Conservation (phyloP, 1,140 invertebrate species). For the Aradophagus sp. region DNA sequence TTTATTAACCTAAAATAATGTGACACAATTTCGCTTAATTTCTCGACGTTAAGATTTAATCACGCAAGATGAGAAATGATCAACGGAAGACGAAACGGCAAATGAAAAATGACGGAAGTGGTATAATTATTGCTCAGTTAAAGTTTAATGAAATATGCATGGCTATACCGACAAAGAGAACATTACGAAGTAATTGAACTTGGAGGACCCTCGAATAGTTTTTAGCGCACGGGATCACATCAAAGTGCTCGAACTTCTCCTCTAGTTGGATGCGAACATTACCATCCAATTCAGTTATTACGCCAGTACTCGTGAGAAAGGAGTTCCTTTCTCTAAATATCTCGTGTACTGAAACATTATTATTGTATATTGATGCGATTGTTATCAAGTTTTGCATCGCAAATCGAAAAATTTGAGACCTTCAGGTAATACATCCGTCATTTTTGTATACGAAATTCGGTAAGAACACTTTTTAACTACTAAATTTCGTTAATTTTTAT, state of each 20-base stretch:
- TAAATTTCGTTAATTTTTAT: too few relatives aligned
- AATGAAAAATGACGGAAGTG: conserved; percentile 11
- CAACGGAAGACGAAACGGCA: background rate
- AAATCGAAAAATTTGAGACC: too few relatives aligned
- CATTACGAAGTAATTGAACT: conserved; percentile 47
- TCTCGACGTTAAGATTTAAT: too few relatives aligned
- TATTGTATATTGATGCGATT: conserved; percentile 7
- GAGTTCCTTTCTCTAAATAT: conserved; percentile 17
- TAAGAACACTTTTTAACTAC: too few relatives aligned
- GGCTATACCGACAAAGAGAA: conserved; percentile 30
- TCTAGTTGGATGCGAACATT: conserved; percentile 22
- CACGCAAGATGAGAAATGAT: background rate
- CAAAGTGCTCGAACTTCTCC: conserved; percentile 27
- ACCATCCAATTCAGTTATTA: conserved; percentile 27
- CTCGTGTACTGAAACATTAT: conserved; percentile 36
- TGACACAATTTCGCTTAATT: too few relatives aligned
- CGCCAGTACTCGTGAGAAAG: conserved; percentile 24
- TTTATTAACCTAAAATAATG: too few relatives aligned
- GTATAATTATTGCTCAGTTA: conserved; percentile 14
- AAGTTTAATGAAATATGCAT: conserved; percentile 46
- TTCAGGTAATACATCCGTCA: too few relatives aligned
- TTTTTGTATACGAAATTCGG: too few relatives aligned
- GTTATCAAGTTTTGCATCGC: too few relatives aligned
- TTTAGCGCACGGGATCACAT: conserved; percentile 25
- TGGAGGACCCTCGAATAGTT: conserved; percentile 36